Evolutionary conservation across 2,113 vertebrate genomes (phyloP), one percentile per base, ranked within the genome.

Genomic region (Lonchura striata): DNA sequence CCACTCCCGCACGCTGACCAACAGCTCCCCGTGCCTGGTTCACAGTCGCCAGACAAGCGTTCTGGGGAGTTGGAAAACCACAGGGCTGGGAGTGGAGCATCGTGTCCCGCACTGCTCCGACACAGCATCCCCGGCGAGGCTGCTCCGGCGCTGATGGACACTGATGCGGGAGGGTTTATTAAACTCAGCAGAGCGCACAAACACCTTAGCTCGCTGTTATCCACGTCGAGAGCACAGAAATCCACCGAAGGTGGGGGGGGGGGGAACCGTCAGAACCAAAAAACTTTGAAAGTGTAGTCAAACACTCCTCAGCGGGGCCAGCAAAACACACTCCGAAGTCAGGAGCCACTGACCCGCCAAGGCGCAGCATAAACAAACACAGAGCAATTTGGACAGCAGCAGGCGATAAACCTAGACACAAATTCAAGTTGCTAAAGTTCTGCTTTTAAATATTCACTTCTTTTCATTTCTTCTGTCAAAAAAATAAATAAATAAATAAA

Each of bases 151-250:
- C 91, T 33, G 46, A 28, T 0, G 16, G 52, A 47, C 94, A 35
- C 42, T 13, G 2, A 6, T 6, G 1, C 35, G 1, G 53, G 46
- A 52, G 54, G 37, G 42, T 79, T 82, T 21, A 23, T 33, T 31
- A 35, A 81, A 75, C 5, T 35, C 82, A 64, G 42, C 46, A 6
- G 47, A 71, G 76, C 39, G 6, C 88, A 92, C 77, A 15, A 70
- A 47, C 41, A 5, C 4, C 16, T 4, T 20, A 39, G 39, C 46
- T 63, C 10, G 2, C 68, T 42, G 66, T 11, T 81, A 42, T 28
- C 39, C 4, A 1, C 7, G 0, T 2, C 39, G 12, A 41, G 52
- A 60, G 74, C 3, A 0, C 5, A 33, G 3, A 64, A 92, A 54
- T 31, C 17, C 79, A 42, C 22, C 1, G 1, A 15, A 2, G n/a